Evolutionary conservation across 2,888 invertebrate genomes (phyloP).

Genomic region (Napeogenes inachia): DNA sequence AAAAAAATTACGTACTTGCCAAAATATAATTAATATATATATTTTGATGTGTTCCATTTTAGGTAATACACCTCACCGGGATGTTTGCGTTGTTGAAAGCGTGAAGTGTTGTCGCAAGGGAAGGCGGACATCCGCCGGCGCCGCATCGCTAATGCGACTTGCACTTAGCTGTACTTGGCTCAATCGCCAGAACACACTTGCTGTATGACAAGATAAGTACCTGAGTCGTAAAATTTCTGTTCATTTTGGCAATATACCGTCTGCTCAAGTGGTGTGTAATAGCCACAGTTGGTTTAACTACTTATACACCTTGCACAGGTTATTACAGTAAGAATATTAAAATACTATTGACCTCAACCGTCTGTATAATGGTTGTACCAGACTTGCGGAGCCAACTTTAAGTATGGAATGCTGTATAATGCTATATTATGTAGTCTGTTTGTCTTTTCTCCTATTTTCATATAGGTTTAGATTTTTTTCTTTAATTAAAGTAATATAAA

Average conservation of each 20-base stretch:
- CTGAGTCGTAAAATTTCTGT: conserved; percentile 20
- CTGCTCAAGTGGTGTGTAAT: conserved; percentile 13
- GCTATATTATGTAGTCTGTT: no score
- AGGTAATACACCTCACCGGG: conserved; percentile 30
- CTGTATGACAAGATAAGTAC: conserved; percentile 26
- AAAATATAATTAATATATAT: background rate
- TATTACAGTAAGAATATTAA: no score
- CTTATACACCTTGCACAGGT: conserved; percentile 6
- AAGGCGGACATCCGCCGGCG: conserved; percentile 67
- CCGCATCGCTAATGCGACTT: conserved; percentile 64
- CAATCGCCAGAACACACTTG: conserved; percentile 26
- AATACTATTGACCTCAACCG: no score
- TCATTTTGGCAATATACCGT: conserved; percentile 17
- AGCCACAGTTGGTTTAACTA: conserved; percentile 9
- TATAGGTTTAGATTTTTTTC: no score
- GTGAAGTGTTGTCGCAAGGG: conserved; percentile 50
- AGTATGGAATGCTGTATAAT: no score
- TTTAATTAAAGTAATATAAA: no score
- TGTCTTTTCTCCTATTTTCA: no score
- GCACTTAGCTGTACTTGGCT: conserved; percentile 53
- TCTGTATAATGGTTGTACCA: background rate
- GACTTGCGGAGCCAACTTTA: background rate
- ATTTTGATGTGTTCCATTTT: conserved; percentile 14
- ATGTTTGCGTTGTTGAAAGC: conserved; percentile 57
- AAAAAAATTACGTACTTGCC: no score